Evolutionary conservation across 2,797 vertebrate species (phyloP).

Genomic region (Hydrolagus colliei): DNA sequence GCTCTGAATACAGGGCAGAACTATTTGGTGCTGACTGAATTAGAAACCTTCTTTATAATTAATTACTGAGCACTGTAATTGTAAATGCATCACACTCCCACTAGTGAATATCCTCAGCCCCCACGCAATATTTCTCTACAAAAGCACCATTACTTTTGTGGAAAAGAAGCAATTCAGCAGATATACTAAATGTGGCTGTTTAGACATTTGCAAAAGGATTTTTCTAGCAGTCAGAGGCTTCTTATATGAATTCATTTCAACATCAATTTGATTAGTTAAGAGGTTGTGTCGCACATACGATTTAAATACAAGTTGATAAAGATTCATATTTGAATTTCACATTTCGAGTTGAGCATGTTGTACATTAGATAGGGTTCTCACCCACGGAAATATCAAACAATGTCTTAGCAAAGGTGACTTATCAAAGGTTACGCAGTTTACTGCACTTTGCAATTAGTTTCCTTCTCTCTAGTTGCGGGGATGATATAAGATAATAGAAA

Average conservation of each 20-base stretch:
- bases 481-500: too few relatives aligned
- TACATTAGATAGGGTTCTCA: background rate
- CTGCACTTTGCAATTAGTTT: background rate
- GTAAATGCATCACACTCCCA: background rate
- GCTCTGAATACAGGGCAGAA: background rate
- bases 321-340: background rate
- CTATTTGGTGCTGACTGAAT: background rate
- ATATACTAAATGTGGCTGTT: background rate
- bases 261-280: background rate
- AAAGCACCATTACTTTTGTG: background rate
- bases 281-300: too few relatives aligned
- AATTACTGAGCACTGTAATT: background rate
- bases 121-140: background rate
- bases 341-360: background rate
- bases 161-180: constrained; percentile 13
- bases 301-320: background rate
- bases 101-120: background rate
- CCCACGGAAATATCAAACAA: background rate
- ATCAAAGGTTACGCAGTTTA: background rate
- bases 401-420: background rate
- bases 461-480: background rate
- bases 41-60: background rate
- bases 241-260: background rate
- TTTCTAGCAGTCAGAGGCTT: background rate
- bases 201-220: background rate